Evolutionary conservation across 2,113 vertebrate genomes (phyloP).

Genomic region (Ammodytes marinus): DNA sequence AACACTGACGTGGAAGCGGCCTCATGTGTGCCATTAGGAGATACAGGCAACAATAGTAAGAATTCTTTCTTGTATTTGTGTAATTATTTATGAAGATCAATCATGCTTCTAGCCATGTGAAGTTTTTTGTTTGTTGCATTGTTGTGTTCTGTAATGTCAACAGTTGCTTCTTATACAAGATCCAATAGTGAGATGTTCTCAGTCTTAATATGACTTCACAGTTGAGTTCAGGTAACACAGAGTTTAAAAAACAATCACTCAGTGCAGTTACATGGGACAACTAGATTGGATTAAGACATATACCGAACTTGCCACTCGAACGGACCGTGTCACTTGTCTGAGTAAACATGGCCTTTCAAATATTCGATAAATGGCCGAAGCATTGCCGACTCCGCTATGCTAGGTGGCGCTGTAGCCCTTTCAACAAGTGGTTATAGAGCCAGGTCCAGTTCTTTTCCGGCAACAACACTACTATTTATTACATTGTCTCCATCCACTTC

Average conservation of each 20-base stretch:
- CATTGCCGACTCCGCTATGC: too few relatives aligned
- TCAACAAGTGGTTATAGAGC: too few relatives aligned
- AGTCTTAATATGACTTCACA: background rate
- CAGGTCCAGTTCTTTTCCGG: too few relatives aligned
- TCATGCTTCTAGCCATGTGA: background rate
- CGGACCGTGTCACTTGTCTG: too few relatives aligned
- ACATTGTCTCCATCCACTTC: too few relatives aligned
- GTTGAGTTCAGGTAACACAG: background rate
- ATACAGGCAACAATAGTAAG: constrained; percentile 53
- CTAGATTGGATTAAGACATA: too few relatives aligned
- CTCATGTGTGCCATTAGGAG: background rate
- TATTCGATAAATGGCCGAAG: too few relatives aligned
- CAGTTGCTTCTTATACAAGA: background rate
- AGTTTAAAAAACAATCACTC: background rate
- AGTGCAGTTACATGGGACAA: too few relatives aligned
- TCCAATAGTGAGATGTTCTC: background rate
- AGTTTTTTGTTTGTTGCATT: background rate
- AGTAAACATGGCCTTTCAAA: too few relatives aligned
- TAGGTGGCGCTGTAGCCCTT: too few relatives aligned
- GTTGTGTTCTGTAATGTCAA: background rate
- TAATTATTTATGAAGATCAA: background rate
- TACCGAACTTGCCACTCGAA: too few relatives aligned
- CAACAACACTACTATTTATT: too few relatives aligned
- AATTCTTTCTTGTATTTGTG: background rate
- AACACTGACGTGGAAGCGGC: constrained; percentile 15